Percentiles rank a stretch among this genome's conserved stretches.
These are phyloP conservation scores for Dascillus cervinus DNA, from an alignment of 2,888 invertebrate genomes.

Conservation along the genomic window DNA sequence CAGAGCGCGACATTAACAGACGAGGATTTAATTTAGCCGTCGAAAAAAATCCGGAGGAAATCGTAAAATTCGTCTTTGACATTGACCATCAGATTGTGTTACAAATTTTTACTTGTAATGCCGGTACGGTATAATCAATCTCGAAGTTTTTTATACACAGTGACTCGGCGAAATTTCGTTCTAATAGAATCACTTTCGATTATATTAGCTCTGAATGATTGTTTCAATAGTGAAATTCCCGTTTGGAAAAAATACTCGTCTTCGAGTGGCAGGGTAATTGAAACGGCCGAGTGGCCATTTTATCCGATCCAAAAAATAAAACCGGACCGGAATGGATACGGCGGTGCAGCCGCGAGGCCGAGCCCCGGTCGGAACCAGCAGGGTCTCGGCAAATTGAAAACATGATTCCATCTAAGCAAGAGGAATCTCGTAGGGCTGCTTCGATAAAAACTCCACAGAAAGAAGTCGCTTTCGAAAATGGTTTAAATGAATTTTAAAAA, in stretches of 20 bases:
- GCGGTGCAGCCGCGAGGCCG: conserved; percentile 12
- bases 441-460: no score
- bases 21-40: conserved; percentile 20
- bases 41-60: conserved; percentile 3
- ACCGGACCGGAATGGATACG: no score
- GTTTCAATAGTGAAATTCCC: no score
- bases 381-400: conserved; percentile 37
- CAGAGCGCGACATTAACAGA: conserved; percentile 16
- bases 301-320: no score
- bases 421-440: conserved; percentile 7
- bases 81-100: conserved; percentile 20
- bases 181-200: conserved; percentile 44
- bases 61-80: conserved; percentile 18
- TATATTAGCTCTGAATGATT: conserved; percentile 41
- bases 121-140: conserved; percentile 35
- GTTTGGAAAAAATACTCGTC: no score
- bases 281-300: no score
- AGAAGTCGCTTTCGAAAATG: no score
- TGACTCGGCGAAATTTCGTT: conserved; percentile 36
- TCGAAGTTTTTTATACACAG: conserved; percentile 32
- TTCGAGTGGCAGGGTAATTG: no score
- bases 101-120: conserved; percentile 38
- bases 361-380: conserved; percentile 30
- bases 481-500: no score
- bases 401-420: conserved; percentile 27